A percentile compares a stretch with the other conserved stretches of the same genome.
Conservation (phyloP, 1,140 invertebrate genomes). For the Nymphalis io region DNA sequence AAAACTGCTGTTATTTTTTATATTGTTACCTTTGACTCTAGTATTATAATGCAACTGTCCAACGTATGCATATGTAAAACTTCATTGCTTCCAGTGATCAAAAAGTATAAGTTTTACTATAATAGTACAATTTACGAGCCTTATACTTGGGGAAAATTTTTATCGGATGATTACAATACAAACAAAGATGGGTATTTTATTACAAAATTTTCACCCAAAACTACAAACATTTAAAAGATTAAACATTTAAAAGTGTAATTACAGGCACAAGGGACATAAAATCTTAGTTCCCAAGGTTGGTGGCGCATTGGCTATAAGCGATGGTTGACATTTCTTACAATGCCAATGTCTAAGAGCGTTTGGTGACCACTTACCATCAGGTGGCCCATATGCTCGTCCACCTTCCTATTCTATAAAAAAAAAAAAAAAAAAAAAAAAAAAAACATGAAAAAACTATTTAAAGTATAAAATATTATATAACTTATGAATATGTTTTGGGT, state of each 20-base stretch:
- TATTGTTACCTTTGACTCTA: slow-evolving; percentile 40
- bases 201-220: slow-evolving; percentile 2
- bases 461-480: neutral
- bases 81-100: slow-evolving; percentile 45
- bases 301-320: no score
- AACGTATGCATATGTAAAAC: slow-evolving; percentile 42
- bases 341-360: no score
- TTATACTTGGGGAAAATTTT: slow-evolving; percentile 44
- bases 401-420: no score
- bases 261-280: no score
- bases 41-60: slow-evolving; percentile 37
- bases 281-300: no score
- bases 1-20: slow-evolving; percentile 52
- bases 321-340: no score
- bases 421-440: no score
- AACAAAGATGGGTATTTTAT: slow-evolving; percentile 15
- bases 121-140: slow-evolving; percentile 75
- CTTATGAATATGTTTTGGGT: slow-evolving; percentile 7
- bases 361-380: no score
- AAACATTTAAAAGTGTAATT: no score
- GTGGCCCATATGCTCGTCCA: no score
- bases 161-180: slow-evolving; percentile 12
- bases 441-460: no score
- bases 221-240: neutral
- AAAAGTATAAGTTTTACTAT: slow-evolving; percentile 52